phyloP scores from a whole-genome alignment of 2,888 invertebrate genomes.

The Caenorhabditis imperialis region DNA sequence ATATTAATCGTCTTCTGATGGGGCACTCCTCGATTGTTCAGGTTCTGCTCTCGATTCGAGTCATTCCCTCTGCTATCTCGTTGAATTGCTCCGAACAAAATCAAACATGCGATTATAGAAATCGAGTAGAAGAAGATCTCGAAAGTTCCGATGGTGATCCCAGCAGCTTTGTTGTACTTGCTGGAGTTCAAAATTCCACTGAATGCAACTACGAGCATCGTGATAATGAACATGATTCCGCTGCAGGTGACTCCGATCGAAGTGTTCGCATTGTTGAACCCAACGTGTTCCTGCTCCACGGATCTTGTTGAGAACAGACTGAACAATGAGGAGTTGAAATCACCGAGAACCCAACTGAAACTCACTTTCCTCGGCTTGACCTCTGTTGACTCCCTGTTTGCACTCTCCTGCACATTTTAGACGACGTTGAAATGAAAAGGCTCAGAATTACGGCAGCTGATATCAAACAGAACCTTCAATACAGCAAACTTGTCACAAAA shows the following conservation, averaged over 20 bases:
- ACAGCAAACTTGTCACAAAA: too few species aligned
- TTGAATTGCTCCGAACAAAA: conserved; percentile 10
- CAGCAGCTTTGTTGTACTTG: conserved; percentile 4
- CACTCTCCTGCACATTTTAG: too few species aligned
- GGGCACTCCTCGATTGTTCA: background rate
- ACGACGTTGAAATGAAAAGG: conserved; percentile 16
- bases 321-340: too few species aligned
- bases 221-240: conserved; percentile 1
- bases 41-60: background rate
- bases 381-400: too few species aligned
- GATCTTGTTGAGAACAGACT: too few species aligned
- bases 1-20: conserved; percentile 27
- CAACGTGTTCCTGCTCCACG: too few species aligned
- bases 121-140: conserved; percentile 7
- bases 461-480: conserved; percentile 17
- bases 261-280: conserved; percentile 21
- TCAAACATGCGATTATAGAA: conserved; percentile 4
- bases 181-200: conserved; percentile 11
- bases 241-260: conserved; percentile 3
- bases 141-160: conserved; percentile 2
- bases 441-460: conserved; percentile 11
- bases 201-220: background rate
- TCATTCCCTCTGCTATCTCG: background rate
- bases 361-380: too few species aligned
- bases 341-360: too few species aligned